Conservation (phyloP, 1,140 invertebrate species). For the Atopsyche davidsoni region DNA sequence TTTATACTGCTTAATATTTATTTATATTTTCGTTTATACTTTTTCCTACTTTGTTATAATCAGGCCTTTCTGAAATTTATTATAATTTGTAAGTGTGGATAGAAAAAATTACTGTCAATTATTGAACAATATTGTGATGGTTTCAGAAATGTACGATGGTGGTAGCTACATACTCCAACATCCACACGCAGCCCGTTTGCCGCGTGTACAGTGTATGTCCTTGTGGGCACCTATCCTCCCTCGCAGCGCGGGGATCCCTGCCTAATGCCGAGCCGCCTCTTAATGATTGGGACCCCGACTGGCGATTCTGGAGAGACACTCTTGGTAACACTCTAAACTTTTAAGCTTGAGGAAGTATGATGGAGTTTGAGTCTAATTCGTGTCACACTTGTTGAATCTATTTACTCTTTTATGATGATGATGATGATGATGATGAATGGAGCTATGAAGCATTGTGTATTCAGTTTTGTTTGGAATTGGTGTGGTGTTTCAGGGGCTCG, state of each 20-base stretch:
- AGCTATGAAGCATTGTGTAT: too few relatives aligned
- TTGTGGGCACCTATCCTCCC: background rate
- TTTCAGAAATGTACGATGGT: constrained; percentile 73
- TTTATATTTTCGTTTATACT: constrained; percentile 9
- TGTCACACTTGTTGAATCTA: too few relatives aligned
- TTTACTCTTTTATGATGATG: too few relatives aligned
- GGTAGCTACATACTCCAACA: constrained; percentile 85
- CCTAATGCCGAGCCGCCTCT: background rate
- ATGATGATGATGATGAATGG: too few relatives aligned
- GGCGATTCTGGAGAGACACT: background rate
- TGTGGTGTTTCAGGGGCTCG: too few relatives aligned
- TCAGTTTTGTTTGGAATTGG: too few relatives aligned
- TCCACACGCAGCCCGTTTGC: constrained; percentile 72
- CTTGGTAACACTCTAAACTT: constrained; percentile 8
- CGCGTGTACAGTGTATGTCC: constrained; percentile 68
- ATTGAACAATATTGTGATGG: background rate
- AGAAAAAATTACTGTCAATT: background rate
- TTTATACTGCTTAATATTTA: constrained; percentile 19
- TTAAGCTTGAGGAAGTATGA: too few relatives aligned
- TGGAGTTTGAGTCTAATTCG: too few relatives aligned
- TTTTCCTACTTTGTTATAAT: background rate
- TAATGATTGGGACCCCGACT: background rate
- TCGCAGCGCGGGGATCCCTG: constrained; percentile 6
- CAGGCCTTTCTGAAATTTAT: background rate
- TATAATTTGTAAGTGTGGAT: too few relatives aligned